Base-by-base conservation (phyloP, 2,113 vertebrate species). In the Pseudopipra pipra region DNA sequence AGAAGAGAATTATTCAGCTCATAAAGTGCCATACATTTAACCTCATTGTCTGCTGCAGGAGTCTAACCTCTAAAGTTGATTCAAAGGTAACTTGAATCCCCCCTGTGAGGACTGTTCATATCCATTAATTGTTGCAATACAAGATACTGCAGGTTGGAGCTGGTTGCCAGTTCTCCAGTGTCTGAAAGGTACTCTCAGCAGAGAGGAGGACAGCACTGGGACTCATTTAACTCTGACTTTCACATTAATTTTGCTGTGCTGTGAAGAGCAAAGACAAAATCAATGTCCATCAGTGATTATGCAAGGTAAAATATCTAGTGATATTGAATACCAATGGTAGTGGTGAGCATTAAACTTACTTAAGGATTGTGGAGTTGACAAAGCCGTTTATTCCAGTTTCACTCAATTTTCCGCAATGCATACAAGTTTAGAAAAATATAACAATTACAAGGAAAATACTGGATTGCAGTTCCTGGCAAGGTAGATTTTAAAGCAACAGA, bases 191-290 rank as follows among this genome's bases (percentile, higher is more conserved):
- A 86, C 96, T 97, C 98, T 98, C 97, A 97, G 97, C 96, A 98
- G 97, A 97, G 96, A 20, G 73, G 92, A 98, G 97, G 97, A 98
- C 97, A 98, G 98, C 97, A 66, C 66, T 97, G 98, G 97, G 98
- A 98, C 97, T 98, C 98, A 98, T 98, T 97, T 97, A 97, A 97
- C 96, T 97, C 98, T 98, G 98, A 98, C 98, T 98, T 98, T 98
- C 98, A 97, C 98, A 97, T 98, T 98, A 97, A 98, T 98, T 98
- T 98, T 98, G 97, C 97, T 98, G 98, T 97, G 97, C 98, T 98
- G 97, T 98, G 98, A 98, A 98, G 97, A 98, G 97, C 97, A 98
- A 97, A 98, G 98, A 97, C 97, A 98, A 98, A 98, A 98, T 98
- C 98, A 98, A 98, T 98, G 98, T 97, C 97, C 97, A 98, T 98